Evolutionary conservation across 2,888 invertebrate species (phyloP).

Genomic region (Leucoma salicis): DNA sequence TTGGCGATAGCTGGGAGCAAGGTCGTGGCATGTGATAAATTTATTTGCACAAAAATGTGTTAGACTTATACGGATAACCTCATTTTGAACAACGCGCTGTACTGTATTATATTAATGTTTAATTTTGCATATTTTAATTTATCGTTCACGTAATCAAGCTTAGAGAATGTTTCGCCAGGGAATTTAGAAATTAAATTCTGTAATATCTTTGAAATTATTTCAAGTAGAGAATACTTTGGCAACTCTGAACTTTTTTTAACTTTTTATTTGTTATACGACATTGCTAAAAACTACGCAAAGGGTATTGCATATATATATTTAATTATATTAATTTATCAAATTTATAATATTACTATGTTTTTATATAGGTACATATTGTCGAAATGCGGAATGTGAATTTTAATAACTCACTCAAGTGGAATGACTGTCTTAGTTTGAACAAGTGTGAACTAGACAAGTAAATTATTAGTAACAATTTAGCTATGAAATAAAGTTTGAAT

Average conservation of each 20-base stretch:
- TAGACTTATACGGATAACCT: conserved; percentile 78
- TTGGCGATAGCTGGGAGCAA: conserved; percentile 79
- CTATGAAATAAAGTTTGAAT: too few species aligned
- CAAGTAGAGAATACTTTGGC: conserved; percentile 4
- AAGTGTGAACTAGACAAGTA: conserved; percentile 9
- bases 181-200: conserved; percentile 11
- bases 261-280: conserved; percentile 3
- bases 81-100: conserved; percentile 68
- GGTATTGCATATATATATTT: neutral
- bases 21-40: conserved; percentile 76
- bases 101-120: conserved; percentile 37
- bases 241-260: neutral
- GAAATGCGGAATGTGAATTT: neutral
- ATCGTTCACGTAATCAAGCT: conserved; percentile 15
- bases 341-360: neutral
- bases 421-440: conserved; percentile 12
- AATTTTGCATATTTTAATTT: conserved; percentile 28
- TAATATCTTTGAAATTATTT: conserved; percentile 19
- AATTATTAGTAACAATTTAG: conserved; percentile 9
- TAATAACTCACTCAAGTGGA: conserved; percentile 4
- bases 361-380: neutral
- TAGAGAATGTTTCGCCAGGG: conserved; percentile 8
- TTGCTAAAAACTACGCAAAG: neutral
- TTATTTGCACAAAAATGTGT: conserved; percentile 79
- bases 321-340: neutral